These are phyloP conservation scores for Hyla sarda DNA, from an alignment of 2,113 vertebrate genomes.

Conservation along the genomic window DNA sequence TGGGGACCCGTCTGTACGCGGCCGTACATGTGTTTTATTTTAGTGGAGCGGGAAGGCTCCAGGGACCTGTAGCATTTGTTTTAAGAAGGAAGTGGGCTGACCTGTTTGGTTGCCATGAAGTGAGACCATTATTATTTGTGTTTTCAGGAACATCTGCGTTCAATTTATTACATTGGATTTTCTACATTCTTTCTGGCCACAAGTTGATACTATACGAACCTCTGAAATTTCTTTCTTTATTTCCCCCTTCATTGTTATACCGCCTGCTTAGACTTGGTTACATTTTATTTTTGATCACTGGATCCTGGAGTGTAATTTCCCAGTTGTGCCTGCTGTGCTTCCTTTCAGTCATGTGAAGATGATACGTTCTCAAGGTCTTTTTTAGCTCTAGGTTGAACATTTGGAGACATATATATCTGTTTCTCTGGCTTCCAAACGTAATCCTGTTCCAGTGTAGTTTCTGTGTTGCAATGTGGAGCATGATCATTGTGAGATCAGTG, in stretches of 20 bases:
- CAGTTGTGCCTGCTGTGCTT: not conserved
- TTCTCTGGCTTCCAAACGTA: not conserved
- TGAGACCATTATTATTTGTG: slow-evolving; percentile 75
- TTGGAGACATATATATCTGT: not conserved
- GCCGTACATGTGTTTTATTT: slow-evolving; percentile 51
- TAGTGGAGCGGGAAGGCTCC: slow-evolving; percentile 65
- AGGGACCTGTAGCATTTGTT: slow-evolving; percentile 75
- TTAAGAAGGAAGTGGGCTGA: slow-evolving; percentile 79
- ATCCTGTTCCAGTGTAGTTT: not conserved
- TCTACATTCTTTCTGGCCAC: slow-evolving; percentile 69
- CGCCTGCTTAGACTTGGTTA: not conserved
- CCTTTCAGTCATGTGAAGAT: not conserved
- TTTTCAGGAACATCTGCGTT: slow-evolving; percentile 75
- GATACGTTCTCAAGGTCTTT: not conserved
- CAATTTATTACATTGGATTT: slow-evolving; percentile 75
- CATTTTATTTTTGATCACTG: not conserved
- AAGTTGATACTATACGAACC: slow-evolving; percentile 63
- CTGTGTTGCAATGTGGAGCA: not conserved
- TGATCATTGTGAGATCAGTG: not conserved
- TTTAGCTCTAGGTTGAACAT: not conserved
- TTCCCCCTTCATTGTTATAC: not conserved
- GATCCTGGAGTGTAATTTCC: not conserved
- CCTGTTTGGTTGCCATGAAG: slow-evolving; percentile 81
- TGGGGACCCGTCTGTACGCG: slow-evolving; percentile 31
- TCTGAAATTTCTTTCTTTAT: slow-evolving; percentile 30